Evolutionary conservation across 2,888 invertebrate species (phyloP).

Genomic region (Diarsia dahlii): DNA sequence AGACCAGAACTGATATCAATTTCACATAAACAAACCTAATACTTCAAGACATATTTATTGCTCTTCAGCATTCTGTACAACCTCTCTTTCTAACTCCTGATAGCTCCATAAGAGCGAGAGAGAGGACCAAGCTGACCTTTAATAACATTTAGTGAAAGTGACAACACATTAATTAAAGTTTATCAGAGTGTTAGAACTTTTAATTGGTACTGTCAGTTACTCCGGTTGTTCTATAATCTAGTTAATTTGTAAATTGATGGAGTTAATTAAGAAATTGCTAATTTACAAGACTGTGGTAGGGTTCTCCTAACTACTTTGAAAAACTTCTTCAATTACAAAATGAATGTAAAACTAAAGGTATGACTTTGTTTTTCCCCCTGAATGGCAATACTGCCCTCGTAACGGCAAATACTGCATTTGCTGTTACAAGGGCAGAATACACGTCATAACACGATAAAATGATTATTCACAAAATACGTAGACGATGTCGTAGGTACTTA

Average conservation of each 20-base stretch:
- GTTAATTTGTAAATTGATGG: conserved; percentile 36
- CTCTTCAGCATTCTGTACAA: conserved; percentile 1
- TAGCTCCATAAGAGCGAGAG: neutral
- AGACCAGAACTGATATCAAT: conserved; percentile 36
- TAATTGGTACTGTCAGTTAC: conserved; percentile 65
- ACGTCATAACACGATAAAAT: too few relatives aligned
- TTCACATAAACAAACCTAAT: conserved; percentile 43
- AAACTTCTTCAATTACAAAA: neutral
- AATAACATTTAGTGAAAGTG: conserved; percentile 56
- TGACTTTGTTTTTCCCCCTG: too few relatives aligned
- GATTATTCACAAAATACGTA: too few relatives aligned
- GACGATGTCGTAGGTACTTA: too few relatives aligned
- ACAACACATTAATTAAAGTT: conserved; percentile 68
- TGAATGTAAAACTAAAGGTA: neutral
- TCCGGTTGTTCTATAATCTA: conserved; percentile 26
- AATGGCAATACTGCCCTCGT: too few relatives aligned
- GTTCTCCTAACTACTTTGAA: neutral
- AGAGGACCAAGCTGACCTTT: conserved; percentile 39
- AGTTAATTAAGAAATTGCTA: conserved; percentile 19
- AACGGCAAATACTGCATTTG: too few relatives aligned
- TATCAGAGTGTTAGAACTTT: conserved; percentile 61
- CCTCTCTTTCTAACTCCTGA: conserved; percentile 25
- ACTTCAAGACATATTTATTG: conserved; percentile 46
- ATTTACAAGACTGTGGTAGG: neutral
- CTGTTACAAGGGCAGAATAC: too few relatives aligned